Evolutionary conservation across 2,797 vertebrate genomes (phyloP).

Genomic region (Clarias laeviceps): DNA sequence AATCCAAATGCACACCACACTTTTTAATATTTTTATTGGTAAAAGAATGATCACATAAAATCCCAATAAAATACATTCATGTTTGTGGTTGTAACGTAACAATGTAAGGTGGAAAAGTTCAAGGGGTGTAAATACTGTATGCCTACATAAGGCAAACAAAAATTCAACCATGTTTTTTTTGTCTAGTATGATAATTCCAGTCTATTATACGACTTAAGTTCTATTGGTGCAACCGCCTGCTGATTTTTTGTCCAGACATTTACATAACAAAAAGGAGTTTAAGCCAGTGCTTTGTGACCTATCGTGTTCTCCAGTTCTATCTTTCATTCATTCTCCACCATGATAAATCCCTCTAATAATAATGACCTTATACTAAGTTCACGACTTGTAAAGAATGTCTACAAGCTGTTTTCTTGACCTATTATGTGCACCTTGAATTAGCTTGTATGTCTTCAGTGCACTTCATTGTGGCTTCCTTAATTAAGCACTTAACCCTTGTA

Average conservation of each 20-base stretch:
- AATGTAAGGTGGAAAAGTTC: too few relatives aligned
- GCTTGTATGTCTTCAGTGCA: not conserved
- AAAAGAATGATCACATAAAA: too few relatives aligned
- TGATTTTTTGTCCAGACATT: not conserved
- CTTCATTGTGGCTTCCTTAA: not conserved
- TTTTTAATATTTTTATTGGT: too few relatives aligned
- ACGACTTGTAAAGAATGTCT: not conserved
- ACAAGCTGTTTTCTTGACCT: not conserved
- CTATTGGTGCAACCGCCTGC: not conserved
- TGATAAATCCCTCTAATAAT: not conserved
- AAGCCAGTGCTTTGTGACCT: not conserved
- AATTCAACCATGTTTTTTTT: too few relatives aligned
- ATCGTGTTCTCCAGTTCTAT: not conserved
- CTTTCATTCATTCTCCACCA: not conserved
- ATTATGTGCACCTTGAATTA: not conserved
- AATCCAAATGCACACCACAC: too few relatives aligned
- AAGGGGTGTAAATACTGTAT: too few relatives aligned
- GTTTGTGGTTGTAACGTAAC: too few relatives aligned
- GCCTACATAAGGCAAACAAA: too few relatives aligned
- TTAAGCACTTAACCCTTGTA: slow-evolving; percentile 33
- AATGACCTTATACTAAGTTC: not conserved
- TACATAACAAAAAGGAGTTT: not conserved
- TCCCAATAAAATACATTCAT: too few relatives aligned
- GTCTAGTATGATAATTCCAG: not conserved
- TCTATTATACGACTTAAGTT: not conserved